Conservation (phyloP, 2,113 vertebrate species). For the Numida meleagris region DNA sequence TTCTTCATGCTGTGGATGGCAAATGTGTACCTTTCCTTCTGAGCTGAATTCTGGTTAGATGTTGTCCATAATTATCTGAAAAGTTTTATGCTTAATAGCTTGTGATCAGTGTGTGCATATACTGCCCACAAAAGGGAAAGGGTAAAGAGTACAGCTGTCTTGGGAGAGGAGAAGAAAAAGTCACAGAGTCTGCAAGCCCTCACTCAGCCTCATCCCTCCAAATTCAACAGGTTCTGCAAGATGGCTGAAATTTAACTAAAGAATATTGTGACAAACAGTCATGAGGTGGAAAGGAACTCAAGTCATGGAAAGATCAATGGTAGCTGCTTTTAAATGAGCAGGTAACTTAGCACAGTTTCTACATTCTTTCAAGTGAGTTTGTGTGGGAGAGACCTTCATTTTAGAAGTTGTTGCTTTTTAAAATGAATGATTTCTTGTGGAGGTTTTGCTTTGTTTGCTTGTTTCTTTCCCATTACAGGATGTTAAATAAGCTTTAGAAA, state of each 20-base stretch:
- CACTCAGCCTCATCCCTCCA: not conserved
- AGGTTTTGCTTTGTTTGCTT: not conserved
- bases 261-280: not conserved
- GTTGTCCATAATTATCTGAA: not conserved
- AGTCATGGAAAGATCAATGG: not conserved
- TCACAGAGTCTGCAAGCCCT: not conserved
- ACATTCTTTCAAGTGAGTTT: not conserved
- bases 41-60: not conserved
- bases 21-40: not conserved
- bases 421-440: not conserved
- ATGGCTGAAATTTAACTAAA: not conserved
- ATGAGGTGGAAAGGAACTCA: not conserved
- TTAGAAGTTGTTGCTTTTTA: not conserved
- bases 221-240: not conserved
- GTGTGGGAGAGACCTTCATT: not conserved
- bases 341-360: not conserved
- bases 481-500: not conserved
- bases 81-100: not conserved
- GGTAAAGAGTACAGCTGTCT: not conserved
- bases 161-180: not conserved
- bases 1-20: not conserved
- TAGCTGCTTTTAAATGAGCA: not conserved
- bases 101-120: not conserved
- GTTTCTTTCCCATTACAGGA: not conserved
- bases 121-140: not conserved